Evolutionary conservation across 2,888 invertebrate species (phyloP).

Genomic region (Subacronicta megacephala): DNA sequence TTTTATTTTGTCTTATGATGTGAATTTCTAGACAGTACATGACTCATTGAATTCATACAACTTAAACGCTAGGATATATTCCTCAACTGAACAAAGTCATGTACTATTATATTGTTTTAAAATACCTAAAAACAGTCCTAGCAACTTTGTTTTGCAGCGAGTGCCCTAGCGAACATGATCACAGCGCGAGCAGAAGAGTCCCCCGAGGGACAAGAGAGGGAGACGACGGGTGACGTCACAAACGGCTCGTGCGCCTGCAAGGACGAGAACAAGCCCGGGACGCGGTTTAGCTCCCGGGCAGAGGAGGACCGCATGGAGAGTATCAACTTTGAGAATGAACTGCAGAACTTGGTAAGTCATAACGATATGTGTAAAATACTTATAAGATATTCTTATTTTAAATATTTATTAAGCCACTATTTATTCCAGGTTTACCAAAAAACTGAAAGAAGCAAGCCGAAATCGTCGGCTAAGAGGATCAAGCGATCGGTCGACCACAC

Average conservation of each 20-base stretch:
- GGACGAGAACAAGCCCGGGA: conserved; percentile 59
- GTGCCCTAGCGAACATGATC: conserved; percentile 76
- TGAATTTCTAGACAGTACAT: too few relatives aligned
- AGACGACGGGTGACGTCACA: conserved; percentile 78
- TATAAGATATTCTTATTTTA: not conserved
- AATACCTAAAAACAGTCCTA: too few relatives aligned
- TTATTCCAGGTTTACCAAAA: conserved; percentile 76
- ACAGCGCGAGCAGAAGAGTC: conserved; percentile 72
- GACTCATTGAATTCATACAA: too few relatives aligned
- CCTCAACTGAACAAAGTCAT: too few relatives aligned
- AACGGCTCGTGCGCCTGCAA: conserved; percentile 76
- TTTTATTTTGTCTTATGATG: not conserved
- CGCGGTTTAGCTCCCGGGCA: conserved; percentile 75
- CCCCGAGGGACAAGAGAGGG: conserved; percentile 66
- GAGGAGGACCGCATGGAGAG: conserved; percentile 90
- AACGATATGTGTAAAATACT: not conserved
- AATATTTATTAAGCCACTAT: not conserved
- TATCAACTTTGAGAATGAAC: conserved; percentile 93
- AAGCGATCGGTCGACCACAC: conserved; percentile 74
- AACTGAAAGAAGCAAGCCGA: conserved; percentile 57
- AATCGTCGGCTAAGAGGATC: conserved; percentile 48
- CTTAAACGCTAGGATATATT: too few relatives aligned
- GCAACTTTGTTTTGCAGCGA: conserved; percentile 64
- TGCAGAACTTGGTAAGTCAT: conserved; percentile 92
- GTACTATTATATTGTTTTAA: too few relatives aligned